Conservation (phyloP, 2,888 invertebrate species). For the Dorcus hopei region DNA sequence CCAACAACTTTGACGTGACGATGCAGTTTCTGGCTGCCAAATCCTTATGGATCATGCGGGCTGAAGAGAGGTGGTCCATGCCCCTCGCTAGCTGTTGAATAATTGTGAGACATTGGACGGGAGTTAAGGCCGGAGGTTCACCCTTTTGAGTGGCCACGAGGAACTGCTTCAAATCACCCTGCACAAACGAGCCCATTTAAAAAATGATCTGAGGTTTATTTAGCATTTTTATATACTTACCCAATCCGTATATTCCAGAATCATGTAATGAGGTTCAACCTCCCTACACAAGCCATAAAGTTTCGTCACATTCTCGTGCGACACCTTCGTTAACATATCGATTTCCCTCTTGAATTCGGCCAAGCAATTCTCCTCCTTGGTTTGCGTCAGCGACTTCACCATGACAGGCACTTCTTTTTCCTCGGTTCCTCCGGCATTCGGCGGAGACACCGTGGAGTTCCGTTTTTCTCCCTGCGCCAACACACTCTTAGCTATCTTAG, state of each 20-base stretch:
- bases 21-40: constrained; percentile 90
- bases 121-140: constrained; percentile 60
- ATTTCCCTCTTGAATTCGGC: constrained; percentile 86
- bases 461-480: constrained; percentile 28
- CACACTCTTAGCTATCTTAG: constrained; percentile 51
- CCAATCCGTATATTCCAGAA: constrained; percentile 92
- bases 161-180: constrained; percentile 93
- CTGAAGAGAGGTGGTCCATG: constrained; percentile 73
- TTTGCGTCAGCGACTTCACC: constrained; percentile 73
- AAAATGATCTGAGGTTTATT: neutral
- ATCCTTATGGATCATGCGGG: constrained; percentile 84
- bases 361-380: constrained; percentile 73
- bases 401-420: constrained; percentile 58
- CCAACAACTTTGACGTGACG: constrained; percentile 74
- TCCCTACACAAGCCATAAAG: constrained; percentile 80
- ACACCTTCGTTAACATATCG: constrained; percentile 79
- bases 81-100: constrained; percentile 77
- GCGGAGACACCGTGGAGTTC: constrained; percentile 33
- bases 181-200: constrained; percentile 24
- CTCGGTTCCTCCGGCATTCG: constrained; percentile 42
- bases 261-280: constrained; percentile 82
- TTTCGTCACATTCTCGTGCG: constrained; percentile 76
- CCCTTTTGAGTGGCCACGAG: constrained; percentile 64
- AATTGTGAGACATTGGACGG: constrained; percentile 64
- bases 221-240: constrained; percentile 49